A percentile compares a stretch with the other conserved stretches of the same genome.
These are phyloP conservation scores for Epinotia ramella DNA, from an alignment of 2,888 invertebrate genomes.

Conservation along the genomic window DNA sequence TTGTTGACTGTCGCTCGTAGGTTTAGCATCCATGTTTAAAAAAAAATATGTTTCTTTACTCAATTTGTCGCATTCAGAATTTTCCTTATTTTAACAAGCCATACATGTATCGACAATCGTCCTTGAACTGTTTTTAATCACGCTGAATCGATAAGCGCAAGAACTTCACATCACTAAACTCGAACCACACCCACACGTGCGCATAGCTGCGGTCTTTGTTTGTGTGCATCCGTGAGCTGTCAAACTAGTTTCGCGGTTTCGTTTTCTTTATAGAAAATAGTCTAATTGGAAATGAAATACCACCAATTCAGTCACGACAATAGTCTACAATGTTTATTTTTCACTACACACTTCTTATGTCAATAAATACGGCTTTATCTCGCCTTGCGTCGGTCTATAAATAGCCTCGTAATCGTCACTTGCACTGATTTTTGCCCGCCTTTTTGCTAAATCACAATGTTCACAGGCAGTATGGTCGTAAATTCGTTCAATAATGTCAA, in stretches of 20 bases:
- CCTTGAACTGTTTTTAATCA: conserved; percentile 77
- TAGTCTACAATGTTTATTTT: conserved; percentile 54
- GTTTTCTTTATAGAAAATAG: conserved; percentile 52
- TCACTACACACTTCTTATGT: conserved; percentile 52
- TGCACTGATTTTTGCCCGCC: conserved; percentile 77
- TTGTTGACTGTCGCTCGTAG: conserved; percentile 54
- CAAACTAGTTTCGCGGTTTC: conserved; percentile 80
- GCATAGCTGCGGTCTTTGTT: conserved; percentile 54
- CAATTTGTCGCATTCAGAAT: not conserved
- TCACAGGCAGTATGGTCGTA: conserved; percentile 52
- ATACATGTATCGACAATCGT: conserved; percentile 55
- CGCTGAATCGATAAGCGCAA: conserved; percentile 78
- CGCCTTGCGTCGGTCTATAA: conserved; percentile 74
- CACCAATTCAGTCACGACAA: conserved; percentile 50
- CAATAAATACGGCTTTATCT: conserved; percentile 64
- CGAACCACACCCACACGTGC: conserved; percentile 69
- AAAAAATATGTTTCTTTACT: conserved; percentile 10
- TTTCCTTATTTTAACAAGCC: conserved; percentile 15
- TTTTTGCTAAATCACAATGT: conserved; percentile 70
- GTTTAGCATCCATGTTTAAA: conserved; percentile 63
- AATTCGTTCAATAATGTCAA: conserved; percentile 55
- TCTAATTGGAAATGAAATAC: conserved; percentile 55
- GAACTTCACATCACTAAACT: conserved; percentile 78
- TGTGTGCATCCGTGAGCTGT: conserved; percentile 76
- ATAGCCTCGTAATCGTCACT: conserved; percentile 77